These are phyloP conservation scores for Grallaria varia DNA, from an alignment of 2,113 vertebrate genomes.

Conservation along the genomic window DNA sequence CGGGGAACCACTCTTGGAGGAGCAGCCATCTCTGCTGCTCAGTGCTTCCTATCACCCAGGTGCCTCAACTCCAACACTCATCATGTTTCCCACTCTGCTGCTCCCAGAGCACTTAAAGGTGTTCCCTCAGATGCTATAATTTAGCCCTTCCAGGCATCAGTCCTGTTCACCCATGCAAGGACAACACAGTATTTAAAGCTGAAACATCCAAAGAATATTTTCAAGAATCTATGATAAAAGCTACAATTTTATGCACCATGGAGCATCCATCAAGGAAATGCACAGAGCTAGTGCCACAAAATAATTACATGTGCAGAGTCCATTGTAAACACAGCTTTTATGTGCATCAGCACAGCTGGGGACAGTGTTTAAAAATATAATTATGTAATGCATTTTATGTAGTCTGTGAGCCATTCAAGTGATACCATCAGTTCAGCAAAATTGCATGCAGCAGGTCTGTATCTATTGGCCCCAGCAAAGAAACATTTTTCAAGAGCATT, in stretches of 20 bases:
- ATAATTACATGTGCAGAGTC: constrained; percentile 60
- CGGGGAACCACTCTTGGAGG: not conserved
- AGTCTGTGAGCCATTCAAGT: constrained; percentile 34
- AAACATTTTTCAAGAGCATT: constrained; percentile 37
- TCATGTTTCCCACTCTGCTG: not conserved
- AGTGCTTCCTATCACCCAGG: not conserved
- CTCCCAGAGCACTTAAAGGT: constrained; percentile 3
- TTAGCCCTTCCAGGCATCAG: constrained; percentile 18
- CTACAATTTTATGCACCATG: constrained; percentile 55
- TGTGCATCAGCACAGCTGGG: constrained; percentile 66
- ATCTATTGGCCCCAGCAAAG: constrained; percentile 30
- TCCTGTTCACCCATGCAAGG: not conserved
- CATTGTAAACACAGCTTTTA: constrained; percentile 69
- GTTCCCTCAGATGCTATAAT: constrained; percentile 24
- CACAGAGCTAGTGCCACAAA: constrained; percentile 51
- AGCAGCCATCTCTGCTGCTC: not conserved
- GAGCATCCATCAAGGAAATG: constrained; percentile 62
- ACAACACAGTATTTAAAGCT: constrained; percentile 37
- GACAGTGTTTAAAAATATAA: constrained; percentile 63
- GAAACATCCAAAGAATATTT: constrained; percentile 42
- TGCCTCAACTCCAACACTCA: not conserved
- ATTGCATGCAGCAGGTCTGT: constrained; percentile 37
- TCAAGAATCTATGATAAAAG: constrained; percentile 55
- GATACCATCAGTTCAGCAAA: constrained; percentile 30
- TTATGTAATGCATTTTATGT: constrained; percentile 59